Percentiles rank a stretch among this genome's conserved stretches.
These are phyloP conservation scores for Dyspetes luteomarginatus DNA, from an alignment of 2,888 invertebrate genomes.

Conservation along the genomic window DNA sequence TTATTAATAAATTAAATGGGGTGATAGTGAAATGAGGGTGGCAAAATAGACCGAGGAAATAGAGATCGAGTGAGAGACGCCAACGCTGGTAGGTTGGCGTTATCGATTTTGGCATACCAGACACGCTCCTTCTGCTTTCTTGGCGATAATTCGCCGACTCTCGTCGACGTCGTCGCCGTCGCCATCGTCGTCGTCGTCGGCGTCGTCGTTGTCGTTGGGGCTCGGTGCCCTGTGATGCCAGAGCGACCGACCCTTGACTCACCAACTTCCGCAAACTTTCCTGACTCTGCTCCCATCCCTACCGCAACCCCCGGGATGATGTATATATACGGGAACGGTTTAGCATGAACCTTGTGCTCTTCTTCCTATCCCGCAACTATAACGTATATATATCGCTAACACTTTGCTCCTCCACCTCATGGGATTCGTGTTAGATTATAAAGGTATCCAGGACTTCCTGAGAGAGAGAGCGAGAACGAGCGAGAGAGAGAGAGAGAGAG, in stretches of 20 bases:
- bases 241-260: conserved; percentile 65
- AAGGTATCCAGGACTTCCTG: conserved; percentile 54
- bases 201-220: conserved; percentile 46
- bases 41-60: conserved; percentile 32
- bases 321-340: conserved; percentile 20
- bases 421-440: conserved; percentile 59
- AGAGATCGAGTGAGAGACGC: conserved; percentile 57
- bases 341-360: conserved; percentile 14
- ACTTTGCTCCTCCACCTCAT: conserved; percentile 35
- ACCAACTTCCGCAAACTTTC: conserved; percentile 66
- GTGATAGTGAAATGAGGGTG: not conserved
- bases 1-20: not conserved
- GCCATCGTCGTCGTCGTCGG: conserved; percentile 45
- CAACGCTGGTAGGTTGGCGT: conserved; percentile 66
- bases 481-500: conserved; percentile 38
- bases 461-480: not conserved
- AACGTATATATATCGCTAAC: conserved; percentile 25
- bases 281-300: conserved; percentile 9
- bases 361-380: conserved; percentile 43
- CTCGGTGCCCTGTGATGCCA: conserved; percentile 55
- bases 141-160: conserved; percentile 79
- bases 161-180: conserved; percentile 45
- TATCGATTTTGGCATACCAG: conserved; percentile 82
- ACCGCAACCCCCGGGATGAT: not conserved
- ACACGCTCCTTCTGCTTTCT: conserved; percentile 80